Evolutionary conservation across 1,140 invertebrate genomes (phyloP), one percentile per base, ranked within the genome.

Genomic region (Colletes latitarsis): DNA sequence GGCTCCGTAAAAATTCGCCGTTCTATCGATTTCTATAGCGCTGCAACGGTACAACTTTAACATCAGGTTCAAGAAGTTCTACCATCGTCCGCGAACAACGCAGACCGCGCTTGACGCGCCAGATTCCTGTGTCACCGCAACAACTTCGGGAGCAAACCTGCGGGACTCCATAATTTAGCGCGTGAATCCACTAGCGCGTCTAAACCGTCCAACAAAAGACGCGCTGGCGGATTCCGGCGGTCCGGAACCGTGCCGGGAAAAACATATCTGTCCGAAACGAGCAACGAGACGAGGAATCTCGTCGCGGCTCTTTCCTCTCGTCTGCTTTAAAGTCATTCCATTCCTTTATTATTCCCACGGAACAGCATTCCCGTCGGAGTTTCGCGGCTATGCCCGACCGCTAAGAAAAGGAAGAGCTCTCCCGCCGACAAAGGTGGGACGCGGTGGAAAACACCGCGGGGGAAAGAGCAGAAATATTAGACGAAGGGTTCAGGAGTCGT

Each of bases 201-300:
- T 10, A 21, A 30, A 39, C 19, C 21, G 15, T 19, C 68, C 21
- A 10, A 14, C 19, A n/a, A 69, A 69, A 69, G 9, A 53, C 21
- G 67, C 19, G 15, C 64, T 10, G 4, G 4, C 14, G 70, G 41
- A 71, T 71, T 72, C 55, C 55, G 39, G n/a, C n/a, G 17, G 10
- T 10, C 52, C 30, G 41, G 39, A 57, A 57, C 52, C 52, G 19
- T 43, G 69, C 55, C 39, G 6, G 19, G 70, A 46, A 71, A 60
- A 43, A 60, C 70, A 17, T 21, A 41, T 19, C 19, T 52, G 53
- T 21, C 53, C 41, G 53, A 57, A 58, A 41, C 17, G 46, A 15
- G 4, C 14, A 4, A 0, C 15, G 30, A n/a, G 43, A 57, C 41
- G 88, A 77, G 82, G 82, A 72, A 84, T 86, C 82, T 67, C 49